A percentile compares a stretch with the other conserved stretches of the same genome.
Conservation (phyloP, 2,888 invertebrate genomes). For the Drosophila infuscata region DNA sequence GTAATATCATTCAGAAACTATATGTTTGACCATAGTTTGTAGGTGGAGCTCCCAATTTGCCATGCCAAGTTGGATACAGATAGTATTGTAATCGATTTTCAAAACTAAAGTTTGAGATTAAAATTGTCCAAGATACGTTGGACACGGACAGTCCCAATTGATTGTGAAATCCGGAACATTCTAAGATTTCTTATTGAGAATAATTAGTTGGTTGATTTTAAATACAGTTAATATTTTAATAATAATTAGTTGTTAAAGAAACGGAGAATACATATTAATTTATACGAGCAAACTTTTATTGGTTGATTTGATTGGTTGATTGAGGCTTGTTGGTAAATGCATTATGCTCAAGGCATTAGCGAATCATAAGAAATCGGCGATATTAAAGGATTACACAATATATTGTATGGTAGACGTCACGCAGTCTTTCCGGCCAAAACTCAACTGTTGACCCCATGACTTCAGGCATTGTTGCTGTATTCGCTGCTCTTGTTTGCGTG, state of each 20-base stretch:
- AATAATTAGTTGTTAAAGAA: neutral
- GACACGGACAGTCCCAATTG: neutral
- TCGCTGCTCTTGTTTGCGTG: slow-evolving; percentile 47
- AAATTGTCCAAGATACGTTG: neutral
- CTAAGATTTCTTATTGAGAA: neutral
- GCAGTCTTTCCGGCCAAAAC: slow-evolving; percentile 52
- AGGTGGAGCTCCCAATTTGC: neutral
- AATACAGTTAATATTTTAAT: neutral
- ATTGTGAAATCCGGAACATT: neutral
- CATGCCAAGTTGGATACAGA: neutral
- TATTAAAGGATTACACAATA: slow-evolving; percentile 67
- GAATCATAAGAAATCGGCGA: slow-evolving; percentile 35
- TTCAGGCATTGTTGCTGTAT: slow-evolving; percentile 25
- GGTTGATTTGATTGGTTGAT: neutral
- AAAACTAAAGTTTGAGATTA: neutral
- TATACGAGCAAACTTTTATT: neutral
- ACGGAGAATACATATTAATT: neutral
- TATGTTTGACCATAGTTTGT: neutral
- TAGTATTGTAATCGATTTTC: neutral
- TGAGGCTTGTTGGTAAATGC: slow-evolving; percentile 30
- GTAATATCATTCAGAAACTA: slow-evolving; percentile 12
- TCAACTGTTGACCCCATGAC: slow-evolving; percentile 65
- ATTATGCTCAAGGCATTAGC: slow-evolving; percentile 37
- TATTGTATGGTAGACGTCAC: slow-evolving; percentile 35
- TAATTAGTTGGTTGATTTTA: too few species aligned